Percentiles rank a stretch among this genome's conserved stretches.
Conservation (phyloP, 2,113 vertebrate genomes). For the Puntigrus tetrazona region DNA sequence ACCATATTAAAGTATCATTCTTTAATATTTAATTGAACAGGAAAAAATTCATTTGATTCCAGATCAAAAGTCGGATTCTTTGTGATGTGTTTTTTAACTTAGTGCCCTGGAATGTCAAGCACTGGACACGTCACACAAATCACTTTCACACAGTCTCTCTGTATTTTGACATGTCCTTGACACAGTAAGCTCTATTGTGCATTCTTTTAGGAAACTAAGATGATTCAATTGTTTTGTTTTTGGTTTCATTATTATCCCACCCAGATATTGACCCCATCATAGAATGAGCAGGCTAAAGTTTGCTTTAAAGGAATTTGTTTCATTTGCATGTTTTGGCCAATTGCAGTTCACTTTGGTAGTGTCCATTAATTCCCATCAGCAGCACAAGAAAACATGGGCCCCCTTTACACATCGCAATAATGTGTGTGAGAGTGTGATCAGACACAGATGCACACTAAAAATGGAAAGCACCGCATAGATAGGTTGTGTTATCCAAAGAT, state of each 20-base stretch:
- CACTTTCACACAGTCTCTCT: constrained; percentile 19
- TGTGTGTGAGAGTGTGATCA: neutral
- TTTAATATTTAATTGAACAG: neutral
- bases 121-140: constrained; percentile 43
- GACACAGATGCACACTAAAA: neutral
- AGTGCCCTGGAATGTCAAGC: neutral
- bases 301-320: constrained; percentile 33
- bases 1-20: neutral
- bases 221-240: constrained; percentile 61
- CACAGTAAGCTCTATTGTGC: constrained; percentile 40
- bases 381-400: neutral
- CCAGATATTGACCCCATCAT: constrained; percentile 33
- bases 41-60: neutral
- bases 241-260: constrained; percentile 50
- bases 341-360: constrained; percentile 37
- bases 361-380: neutral
- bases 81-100: constrained; percentile 10
- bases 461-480: neutral
- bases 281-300: constrained; percentile 34
- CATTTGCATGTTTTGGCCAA: constrained; percentile 49
- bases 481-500: neutral
- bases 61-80: neutral
- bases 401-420: constrained; percentile 22
- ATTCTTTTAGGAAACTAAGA: constrained; percentile 54
- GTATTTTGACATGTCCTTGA: constrained; percentile 60